Conservation (phyloP, 2,888 invertebrate genomes). For the Cheilosia vulpina region DNA sequence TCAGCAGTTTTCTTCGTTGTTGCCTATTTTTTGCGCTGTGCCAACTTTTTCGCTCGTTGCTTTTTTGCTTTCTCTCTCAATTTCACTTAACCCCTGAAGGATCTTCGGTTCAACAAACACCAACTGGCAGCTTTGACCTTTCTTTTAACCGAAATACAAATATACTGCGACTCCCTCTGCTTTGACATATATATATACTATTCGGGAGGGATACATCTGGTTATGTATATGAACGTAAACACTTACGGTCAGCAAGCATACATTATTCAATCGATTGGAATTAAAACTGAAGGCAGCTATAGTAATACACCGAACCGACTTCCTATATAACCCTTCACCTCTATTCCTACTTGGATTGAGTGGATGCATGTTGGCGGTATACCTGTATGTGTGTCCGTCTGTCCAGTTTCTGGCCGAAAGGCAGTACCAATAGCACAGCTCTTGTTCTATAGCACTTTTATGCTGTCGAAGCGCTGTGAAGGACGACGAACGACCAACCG, state of each 20-base stretch:
- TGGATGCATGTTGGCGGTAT: background rate
- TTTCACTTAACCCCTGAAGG: conserved; percentile 72
- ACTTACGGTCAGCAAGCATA: conserved; percentile 72
- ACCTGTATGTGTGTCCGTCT: background rate
- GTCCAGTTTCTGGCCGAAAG: conserved; percentile 40
- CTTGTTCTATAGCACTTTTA: conserved; percentile 1
- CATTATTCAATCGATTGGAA: conserved; percentile 74
- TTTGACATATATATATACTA: background rate
- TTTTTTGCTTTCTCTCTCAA: conserved; percentile 42
- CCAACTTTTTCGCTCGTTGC: background rate
- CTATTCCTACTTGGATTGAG: conserved; percentile 14
- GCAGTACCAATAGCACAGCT: conserved; percentile 23
- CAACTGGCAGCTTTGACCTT: conserved; percentile 69
- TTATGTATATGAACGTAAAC: conserved; percentile 50
- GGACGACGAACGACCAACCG: conserved; percentile 1
- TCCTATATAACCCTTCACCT: conserved; percentile 62
- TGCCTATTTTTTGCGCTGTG: conserved; percentile 30
- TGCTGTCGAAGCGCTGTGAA: conserved; percentile 64
- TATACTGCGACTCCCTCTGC: conserved; percentile 24
- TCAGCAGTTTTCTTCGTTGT: conserved; percentile 58
- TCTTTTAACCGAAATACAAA: conserved; percentile 70
- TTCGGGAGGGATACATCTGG: background rate
- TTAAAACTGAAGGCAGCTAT: conserved; percentile 63
- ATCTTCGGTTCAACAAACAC: conserved; percentile 69
- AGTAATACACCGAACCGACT: conserved; percentile 32